Evolutionary conservation across 2,888 invertebrate genomes (phyloP), one percentile per base, ranked within the genome.

Genomic region (Linnaemya tessellans): DNA sequence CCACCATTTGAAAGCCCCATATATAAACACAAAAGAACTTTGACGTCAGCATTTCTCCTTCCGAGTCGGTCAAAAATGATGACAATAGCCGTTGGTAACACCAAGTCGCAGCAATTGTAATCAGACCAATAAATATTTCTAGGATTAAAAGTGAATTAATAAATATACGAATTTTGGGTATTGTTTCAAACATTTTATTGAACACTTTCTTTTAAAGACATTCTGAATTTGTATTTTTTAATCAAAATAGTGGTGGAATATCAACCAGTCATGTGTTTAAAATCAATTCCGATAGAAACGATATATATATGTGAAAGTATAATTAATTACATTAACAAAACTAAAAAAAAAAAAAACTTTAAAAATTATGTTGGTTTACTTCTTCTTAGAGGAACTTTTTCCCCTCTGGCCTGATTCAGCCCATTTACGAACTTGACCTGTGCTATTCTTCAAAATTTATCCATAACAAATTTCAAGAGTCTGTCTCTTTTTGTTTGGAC

Each of bases 141-240:
- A 88, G 64, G 65, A 89, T 86, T 84, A 91, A 68, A 71, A 91
- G 81, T 18, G 89, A 58, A 62, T 87, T 87, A 75, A 91, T 87
- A 87, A 88, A 88, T 15, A 88, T 46, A 78, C 90, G 88, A 43
- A 90, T 89, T 84, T 88, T 90, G 65, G 87, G 88, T 84, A 91
- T 89, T 87, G 91, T 89, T 80, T 89, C 88, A 68, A 88, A 91
- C 91, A 91, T 91, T 91, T 90, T 87, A n/a, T 64, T 70, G 18
- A 22, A 60, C 70, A 79, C 70, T 79, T 79, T 60, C 20, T 71
- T 79, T 70, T 54, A 38, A 49, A 49, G 18, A 56, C 67, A 38
- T 58, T 73, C 56, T 15, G 46, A n/a, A 18, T 62, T 18, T 9
- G 9, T 18, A 3, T 41, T 38, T 58, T 25, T 60, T 11, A 38